A percentile compares a stretch with the other conserved stretches of the same genome.
phyloP scores from a whole-genome alignment of 2,797 vertebrate species.

The Enteromius thamalakanensis region DNA sequence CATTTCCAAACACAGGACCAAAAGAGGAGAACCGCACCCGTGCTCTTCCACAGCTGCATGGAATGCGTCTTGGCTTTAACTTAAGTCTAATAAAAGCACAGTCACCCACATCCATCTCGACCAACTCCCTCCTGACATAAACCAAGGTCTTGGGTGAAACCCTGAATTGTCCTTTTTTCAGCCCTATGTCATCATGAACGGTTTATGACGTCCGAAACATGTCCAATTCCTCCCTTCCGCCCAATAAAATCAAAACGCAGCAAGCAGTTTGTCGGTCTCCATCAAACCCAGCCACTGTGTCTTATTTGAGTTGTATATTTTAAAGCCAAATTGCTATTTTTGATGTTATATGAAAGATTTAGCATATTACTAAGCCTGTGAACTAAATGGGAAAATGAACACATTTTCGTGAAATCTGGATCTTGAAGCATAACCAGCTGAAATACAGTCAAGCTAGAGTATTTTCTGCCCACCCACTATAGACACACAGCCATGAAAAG shows the following conservation, averaged over 20 bases:
- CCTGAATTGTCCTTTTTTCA: slow-evolving; percentile 36
- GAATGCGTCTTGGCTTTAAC: slow-evolving; percentile 41
- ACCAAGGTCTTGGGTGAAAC: slow-evolving; percentile 23
- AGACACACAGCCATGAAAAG: slow-evolving; percentile 46
- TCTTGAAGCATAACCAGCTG: slow-evolving; percentile 39
- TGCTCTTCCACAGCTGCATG: slow-evolving; percentile 46
- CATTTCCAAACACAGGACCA: slow-evolving; percentile 31
- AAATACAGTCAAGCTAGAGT: slow-evolving; percentile 31
- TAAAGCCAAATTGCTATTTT: background rate
- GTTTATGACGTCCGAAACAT: background rate
- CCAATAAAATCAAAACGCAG: background rate
- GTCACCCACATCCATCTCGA: slow-evolving; percentile 22
- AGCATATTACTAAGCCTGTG: background rate
- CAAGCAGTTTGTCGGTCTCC: background rate
- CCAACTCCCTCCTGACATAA: slow-evolving; percentile 43
- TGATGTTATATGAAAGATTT: background rate
- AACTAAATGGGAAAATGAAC: background rate
- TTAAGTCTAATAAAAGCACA: slow-evolving; percentile 49
- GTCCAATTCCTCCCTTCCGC: background rate
- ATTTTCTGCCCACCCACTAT: slow-evolving; percentile 67
- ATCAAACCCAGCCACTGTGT: background rate
- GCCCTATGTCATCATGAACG: slow-evolving; percentile 49
- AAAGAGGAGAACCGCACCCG: slow-evolving; percentile 45
- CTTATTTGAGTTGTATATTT: background rate
- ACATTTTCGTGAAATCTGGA: background rate